Base-by-base conservation (phyloP, 2,113 vertebrate species). In the Myocastor coypus region DNA sequence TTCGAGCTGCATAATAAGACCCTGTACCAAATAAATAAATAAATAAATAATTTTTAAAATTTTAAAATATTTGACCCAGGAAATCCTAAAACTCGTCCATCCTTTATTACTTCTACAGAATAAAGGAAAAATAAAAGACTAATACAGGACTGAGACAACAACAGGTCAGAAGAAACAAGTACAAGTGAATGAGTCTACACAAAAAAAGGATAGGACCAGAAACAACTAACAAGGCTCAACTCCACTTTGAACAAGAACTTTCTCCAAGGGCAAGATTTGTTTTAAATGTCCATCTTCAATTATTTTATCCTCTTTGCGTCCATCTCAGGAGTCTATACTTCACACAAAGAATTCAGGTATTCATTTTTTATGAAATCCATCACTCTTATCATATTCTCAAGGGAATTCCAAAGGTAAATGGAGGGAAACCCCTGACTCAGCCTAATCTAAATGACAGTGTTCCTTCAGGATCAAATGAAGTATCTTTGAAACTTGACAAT, bases 151-250 rank as follows among this genome's bases (percentile, higher is more conserved):
- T 71, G 75, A 94, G 57, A 95, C 63, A 30, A 87, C 57, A 71
- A 84, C 46, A 87, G 84, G 30, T 46, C 52, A 84, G 42, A 87
- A 8, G 22, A 93, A 93, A 61, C 24, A 5, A 32, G 46, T 57
- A 26, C 66, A 7, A 11, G 22, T 3, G 14, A 71, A 4, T 42
- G 19, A 83, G 30, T 42, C 10, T 14, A 34, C 91, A 94, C n/a
- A 81, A 69, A 90, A 90, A 97, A 95, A 85, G 95, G 88, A 86
- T 24, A 80, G 34, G 75, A 89, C 59, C 69, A 81, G 10, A 78
- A 40, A 57, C 83, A 86, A 82, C 12, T 14, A 17, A 78, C 92
- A 87, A 89, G 37, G 42, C 57, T 88, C 34, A 46, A 64, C 37
- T 64, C 55, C 46, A 71, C 32, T 42, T 69, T 50, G 75, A 89